phyloP scores from a whole-genome alignment of 2,113 vertebrate genomes.

The Nothoprocta perdicaria region DNA sequence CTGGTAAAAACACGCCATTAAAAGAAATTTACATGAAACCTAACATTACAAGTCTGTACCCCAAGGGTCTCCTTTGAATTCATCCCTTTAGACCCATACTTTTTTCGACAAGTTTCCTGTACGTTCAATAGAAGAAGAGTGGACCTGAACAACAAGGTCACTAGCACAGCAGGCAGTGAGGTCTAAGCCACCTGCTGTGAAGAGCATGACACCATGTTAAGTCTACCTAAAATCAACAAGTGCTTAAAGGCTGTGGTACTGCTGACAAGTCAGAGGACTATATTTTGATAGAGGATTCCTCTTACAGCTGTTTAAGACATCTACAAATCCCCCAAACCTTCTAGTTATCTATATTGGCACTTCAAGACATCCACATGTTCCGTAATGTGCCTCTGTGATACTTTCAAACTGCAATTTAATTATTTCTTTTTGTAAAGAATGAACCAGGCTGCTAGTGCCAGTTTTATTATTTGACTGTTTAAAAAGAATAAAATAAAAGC shows the following conservation, averaged over 20 bases:
- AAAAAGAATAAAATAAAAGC: too few relatives aligned
- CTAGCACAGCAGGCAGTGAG: background rate
- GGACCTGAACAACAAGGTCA: background rate
- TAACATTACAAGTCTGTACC: background rate
- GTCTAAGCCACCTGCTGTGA: background rate
- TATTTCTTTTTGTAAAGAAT: background rate
- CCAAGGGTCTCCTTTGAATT: background rate
- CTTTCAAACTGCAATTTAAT: background rate
- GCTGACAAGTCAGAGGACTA: background rate
- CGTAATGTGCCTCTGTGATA: background rate
- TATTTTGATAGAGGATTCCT: background rate
- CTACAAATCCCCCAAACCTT: background rate
- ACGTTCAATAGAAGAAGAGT: background rate
- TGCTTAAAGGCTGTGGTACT: fast-evolving
- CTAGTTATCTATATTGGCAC: background rate
- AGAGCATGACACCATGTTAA: fast-evolving
- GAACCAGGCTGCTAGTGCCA: background rate
- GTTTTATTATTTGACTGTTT: background rate
- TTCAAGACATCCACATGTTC: background rate
- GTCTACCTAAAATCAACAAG: background rate
- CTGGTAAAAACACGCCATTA: background rate
- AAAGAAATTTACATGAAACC: background rate
- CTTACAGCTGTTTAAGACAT: fast-evolving
- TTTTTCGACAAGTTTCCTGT: background rate
- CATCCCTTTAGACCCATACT: background rate